These are phyloP conservation scores for Baryphthengus martii DNA, from an alignment of 2,113 vertebrate genomes.

Conservation along the genomic window DNA sequence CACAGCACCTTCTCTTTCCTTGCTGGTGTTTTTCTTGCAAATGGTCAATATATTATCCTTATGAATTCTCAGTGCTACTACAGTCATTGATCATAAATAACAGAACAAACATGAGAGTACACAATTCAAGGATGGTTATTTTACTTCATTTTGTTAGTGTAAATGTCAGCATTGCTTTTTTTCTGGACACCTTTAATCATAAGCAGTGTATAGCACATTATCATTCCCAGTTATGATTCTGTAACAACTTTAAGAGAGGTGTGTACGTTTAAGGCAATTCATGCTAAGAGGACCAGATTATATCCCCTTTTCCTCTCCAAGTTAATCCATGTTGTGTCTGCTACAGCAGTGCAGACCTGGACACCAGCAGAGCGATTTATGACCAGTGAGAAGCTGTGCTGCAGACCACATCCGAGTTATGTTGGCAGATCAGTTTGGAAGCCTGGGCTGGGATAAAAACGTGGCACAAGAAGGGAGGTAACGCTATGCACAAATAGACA, in stretches of 20 bases:
- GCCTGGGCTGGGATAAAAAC: background rate
- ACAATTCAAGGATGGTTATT: background rate
- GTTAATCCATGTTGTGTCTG: rapidly evolving
- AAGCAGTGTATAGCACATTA: background rate
- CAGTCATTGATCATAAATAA: background rate
- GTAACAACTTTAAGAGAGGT: background rate
- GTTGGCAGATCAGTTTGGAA: background rate
- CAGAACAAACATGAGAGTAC: rapidly evolving
- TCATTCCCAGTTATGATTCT: background rate
- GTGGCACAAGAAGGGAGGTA: background rate
- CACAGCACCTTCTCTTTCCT: background rate
- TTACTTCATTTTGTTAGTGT: background rate
- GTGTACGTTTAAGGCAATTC: background rate
- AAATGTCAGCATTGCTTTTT: background rate
- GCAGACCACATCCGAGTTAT: background rate
- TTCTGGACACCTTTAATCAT: background rate
- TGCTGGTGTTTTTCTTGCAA: background rate
- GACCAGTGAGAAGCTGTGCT: background rate
- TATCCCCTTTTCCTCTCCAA: background rate
- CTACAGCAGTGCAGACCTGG: background rate
- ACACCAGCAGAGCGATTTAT: background rate
- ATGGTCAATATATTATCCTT: background rate
- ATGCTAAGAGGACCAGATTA: background rate
- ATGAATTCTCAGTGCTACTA: background rate
- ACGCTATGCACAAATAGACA: rapidly evolving